Base-by-base conservation (phyloP, 1,140 invertebrate genomes). In the Sitophilus oryzae region DNA sequence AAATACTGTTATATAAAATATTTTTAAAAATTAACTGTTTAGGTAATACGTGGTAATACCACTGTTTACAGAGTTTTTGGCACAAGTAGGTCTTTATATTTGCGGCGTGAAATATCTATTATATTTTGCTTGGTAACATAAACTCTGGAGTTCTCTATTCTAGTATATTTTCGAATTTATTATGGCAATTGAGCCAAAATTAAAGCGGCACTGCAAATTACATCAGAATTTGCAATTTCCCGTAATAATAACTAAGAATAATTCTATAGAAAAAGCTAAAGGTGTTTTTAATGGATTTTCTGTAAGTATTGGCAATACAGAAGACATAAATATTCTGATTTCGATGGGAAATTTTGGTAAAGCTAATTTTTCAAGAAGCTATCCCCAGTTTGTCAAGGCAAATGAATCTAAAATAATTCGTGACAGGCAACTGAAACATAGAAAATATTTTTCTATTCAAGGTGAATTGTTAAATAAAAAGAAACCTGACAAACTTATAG, bases 281-380 rank as follows among this genome's bases (percentile, higher is more conserved):
- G 82, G 81, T 14, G 70, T 77, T 59, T 82, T 81, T 49, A 85
- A 82, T 68, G 81, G 82, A 1, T 71, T 80, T 51, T 79, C 76
- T 57, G 81, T 87, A 2, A 81, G 82, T 58, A 73, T 89, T 36
- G 73, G 68, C 14, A 74, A 84, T 58, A 59, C 71, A 9, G 72
- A 79, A 37, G 79, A 83, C 63, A 82, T 86, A 63, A 70, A 72
- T 61, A 70, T 74, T 2, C 60, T 88, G 4, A 76, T 84, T 71
- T 79, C 80, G 22, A 85, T 82, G 78, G 85, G 86, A 8, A 84
- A 76, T 69, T 89, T 85, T 74, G 86, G 86, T 1, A 87, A 87
- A 76, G 83, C 83, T 18, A 65, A 49, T 59, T 56, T 67, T 51
- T 69, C 63, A 16, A 51, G 62, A 52, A 66, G 55, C 58, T 62